Base-by-base conservation (phyloP, 2,797 vertebrate genomes). In the Silurus aristotelis region DNA sequence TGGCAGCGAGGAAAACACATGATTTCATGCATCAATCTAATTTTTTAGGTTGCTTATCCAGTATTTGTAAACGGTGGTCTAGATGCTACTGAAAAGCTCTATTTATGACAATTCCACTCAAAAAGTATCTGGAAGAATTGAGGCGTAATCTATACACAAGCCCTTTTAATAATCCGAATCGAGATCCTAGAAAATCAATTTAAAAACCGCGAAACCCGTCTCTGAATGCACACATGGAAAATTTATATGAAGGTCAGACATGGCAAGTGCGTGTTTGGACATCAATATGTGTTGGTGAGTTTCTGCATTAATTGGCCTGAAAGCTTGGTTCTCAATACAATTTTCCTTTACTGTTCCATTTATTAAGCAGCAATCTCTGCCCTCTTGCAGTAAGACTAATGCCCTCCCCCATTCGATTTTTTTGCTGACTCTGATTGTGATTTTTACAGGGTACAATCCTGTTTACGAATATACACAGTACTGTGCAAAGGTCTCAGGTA, bases 271-370 rank as follows among this genome's bases (percentile, higher is more conserved):
- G 12, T 43, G 55, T 38, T 55, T 60, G 55, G 17, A 60, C 55
- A 60, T 77, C n/a, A 60, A 22, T 77, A 58, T 38, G 55, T 58
- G 19, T 58, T 31, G 27, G 17, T 60, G 10, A 38, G 27, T 22
- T 77, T 77, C 27, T 77, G 27, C 27, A 77, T 60, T 60, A 77
- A 77, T 63, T 63, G 12, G 60, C 14, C 25, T 76, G 22, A 61
- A 78, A 78, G 19, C 56, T 15, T 43, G 58, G 12, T 14, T n/a
- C 76, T 14, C 31, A 78, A 22, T 61, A 22, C 58, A 61, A 77
- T 60, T 77, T 75, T 75, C 2, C 5, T 78, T 22, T 78, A 78
- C 76, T 43, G 56, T 38, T 77, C 17, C 15, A 22, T 60, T 60
- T 60, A 60, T 60, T 38, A 60, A 60, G 10, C 27, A 38, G 55